Evolutionary conservation across 2,113 vertebrate species (phyloP), one percentile per base, ranked within the genome.

Genomic region (Pyrgilauda ruficollis): DNA sequence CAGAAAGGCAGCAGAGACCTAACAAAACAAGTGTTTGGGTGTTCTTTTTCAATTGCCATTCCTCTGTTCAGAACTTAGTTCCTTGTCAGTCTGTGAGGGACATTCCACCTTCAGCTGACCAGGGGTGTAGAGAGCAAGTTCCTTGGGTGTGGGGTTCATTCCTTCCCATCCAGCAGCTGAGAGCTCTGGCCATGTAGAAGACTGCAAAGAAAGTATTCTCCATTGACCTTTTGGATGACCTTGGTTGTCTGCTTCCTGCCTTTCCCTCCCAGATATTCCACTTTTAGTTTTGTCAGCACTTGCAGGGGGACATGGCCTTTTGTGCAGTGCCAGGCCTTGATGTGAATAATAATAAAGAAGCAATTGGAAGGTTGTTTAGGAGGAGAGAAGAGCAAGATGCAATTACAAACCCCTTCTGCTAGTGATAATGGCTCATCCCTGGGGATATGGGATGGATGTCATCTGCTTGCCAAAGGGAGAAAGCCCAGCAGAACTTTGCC

Each of bases 271-370:
- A 80, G 8, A 5, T 58, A 76, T 62, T 79, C 30, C 22, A 67
- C 21, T 55, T 83, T 78, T 33, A 16, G 22, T 90, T 94, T 73
- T 77, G 63, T 91, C 78, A 94, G 56, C 85, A 80, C 30, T 93
- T 90, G 39, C 30, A 33, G 24, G 73, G 28, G 47, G 14, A 58
- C 27, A 43, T 26, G 53, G 62, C 76, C 82, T 92, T 87, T 85
- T 59, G 37, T 66, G 28, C 46, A 83, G 47, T 92, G 61, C 79
- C 84, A 89, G 82, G 68, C 17, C 64, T 87, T 84, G 87, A 66
- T 49, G 31, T 61, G 87, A 95, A 83, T 95, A 91, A 81, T 55
- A 90, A 79, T 33, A 73, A 70, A 84, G 59, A 63, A 86, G 17
- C 17, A 69, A n/a, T 24, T 68, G 24, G 31, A 78, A 92, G 28